These are phyloP conservation scores for Drosophila aff. DNA, from an alignment of 1,140 invertebrate species.

Conservation along the genomic window DNA sequence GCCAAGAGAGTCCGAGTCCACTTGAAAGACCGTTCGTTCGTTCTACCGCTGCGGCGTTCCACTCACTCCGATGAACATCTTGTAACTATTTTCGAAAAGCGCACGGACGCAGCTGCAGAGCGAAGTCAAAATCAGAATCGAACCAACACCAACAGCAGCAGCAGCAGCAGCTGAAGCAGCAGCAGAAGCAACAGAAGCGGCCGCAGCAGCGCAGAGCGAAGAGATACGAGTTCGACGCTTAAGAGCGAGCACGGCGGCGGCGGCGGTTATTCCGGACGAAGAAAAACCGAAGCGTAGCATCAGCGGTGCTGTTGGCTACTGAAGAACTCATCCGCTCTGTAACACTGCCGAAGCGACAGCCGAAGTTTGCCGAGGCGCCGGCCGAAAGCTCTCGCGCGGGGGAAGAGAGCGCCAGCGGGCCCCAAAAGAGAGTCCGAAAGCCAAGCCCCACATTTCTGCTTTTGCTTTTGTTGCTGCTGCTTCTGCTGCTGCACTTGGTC, in stretches of 20 bases:
- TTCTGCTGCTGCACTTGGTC: conserved; percentile 30
- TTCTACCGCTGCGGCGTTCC: conserved; percentile 79
- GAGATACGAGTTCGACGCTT: conserved; percentile 46
- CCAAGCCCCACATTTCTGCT: conserved; percentile 52
- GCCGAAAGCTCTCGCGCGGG: conserved; percentile 41
- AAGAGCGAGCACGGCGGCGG: conserved; percentile 33
- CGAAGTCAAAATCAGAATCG: conserved; percentile 55
- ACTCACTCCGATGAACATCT: conserved; percentile 84
- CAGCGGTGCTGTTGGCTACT: conserved; percentile 73
- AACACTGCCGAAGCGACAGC: conserved; percentile 36
- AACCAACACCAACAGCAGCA: conserved; percentile 42
- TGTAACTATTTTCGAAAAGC: conserved; percentile 85
- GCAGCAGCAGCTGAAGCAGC: conserved; percentile 16
- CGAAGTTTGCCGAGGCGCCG: conserved; percentile 45
- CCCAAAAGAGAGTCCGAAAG: conserved; percentile 35
- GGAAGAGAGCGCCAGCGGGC: conserved; percentile 9
- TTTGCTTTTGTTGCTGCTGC: conserved; percentile 24
- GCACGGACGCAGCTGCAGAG: conserved; percentile 84
- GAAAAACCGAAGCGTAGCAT: conserved; percentile 74
- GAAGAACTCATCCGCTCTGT: conserved; percentile 71
- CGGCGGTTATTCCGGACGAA: conserved; percentile 24
- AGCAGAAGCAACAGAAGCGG: conserved; percentile 31
- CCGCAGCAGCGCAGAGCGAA: conserved; percentile 5
- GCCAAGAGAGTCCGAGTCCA: conserved; percentile 40
- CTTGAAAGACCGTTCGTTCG: conserved; percentile 63